These are phyloP conservation scores for Zaprionus capensis DNA, from an alignment of 1,140 invertebrate species.

Conservation along the genomic window DNA sequence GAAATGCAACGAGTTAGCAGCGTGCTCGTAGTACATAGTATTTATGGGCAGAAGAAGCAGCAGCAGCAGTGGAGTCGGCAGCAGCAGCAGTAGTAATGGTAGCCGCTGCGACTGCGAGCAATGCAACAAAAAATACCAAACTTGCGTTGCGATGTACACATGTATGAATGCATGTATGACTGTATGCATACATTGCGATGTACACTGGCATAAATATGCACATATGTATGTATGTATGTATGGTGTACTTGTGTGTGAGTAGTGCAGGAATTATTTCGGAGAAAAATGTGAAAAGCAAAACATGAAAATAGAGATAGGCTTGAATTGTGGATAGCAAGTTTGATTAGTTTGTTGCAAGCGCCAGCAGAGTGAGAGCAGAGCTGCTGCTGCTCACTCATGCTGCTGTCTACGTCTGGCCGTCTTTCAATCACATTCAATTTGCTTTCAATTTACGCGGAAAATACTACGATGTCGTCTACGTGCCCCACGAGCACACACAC, in stretches of 20 bases:
- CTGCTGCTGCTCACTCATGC: neutral
- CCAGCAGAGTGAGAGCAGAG: neutral
- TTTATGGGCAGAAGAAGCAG: conserved; percentile 66
- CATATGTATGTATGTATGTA: neutral
- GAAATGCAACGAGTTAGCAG: conserved; percentile 55
- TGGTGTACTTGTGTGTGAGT: neutral
- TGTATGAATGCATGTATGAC: conserved; percentile 9
- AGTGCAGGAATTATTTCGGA: conserved; percentile 45
- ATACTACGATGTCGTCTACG: conserved; percentile 73
- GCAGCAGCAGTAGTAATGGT: conserved; percentile 56
- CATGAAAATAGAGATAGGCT: conserved; percentile 46
- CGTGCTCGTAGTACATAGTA: conserved; percentile 65
- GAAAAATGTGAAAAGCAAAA: conserved; percentile 53
- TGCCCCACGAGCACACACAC: conserved; percentile 52
- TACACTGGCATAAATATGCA: neutral
- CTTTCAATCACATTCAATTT: conserved; percentile 67
- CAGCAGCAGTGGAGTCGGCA: conserved; percentile 27
- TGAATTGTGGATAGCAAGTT: conserved; percentile 47
- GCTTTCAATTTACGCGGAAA: conserved; percentile 80
- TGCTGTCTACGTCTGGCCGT: conserved; percentile 4
- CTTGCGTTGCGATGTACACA: conserved; percentile 63
- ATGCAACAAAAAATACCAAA: conserved; percentile 57
- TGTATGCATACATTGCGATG: conserved; percentile 22
- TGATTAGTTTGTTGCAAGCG: conserved; percentile 15
- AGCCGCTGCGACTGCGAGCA: conserved; percentile 50